Percentiles rank a stretch among this genome's conserved stretches.
Conservation (phyloP, 2,113 vertebrate species). For the Centropristis striata region DNA sequence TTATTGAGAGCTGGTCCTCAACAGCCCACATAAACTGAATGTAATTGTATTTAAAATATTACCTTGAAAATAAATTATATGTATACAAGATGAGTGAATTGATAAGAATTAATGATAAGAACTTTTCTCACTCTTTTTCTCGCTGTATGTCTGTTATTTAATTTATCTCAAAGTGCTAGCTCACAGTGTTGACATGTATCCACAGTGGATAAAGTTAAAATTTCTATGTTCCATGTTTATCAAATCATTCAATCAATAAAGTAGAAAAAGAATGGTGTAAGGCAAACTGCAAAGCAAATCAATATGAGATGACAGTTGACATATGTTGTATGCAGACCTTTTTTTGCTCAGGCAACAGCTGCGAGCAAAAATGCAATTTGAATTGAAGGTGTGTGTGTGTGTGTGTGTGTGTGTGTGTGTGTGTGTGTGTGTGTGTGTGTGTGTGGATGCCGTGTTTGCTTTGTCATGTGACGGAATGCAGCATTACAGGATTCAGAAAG, state of each 20-base stretch:
- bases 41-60: not conserved
- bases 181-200: not conserved
- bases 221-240: not conserved
- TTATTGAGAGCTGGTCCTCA: not conserved
- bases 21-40: not conserved
- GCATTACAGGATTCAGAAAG: not conserved
- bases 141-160: not conserved
- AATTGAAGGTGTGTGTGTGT: too few species aligned
- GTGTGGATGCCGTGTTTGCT: not conserved
- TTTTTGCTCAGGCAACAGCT: not conserved
- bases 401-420: too few species aligned
- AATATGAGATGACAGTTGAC: not conserved
- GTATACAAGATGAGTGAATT: not conserved
- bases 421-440: too few species aligned
- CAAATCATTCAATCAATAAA: not conserved
- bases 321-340: not conserved
- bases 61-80: not conserved
- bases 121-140: not conserved
- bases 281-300: slow-evolving; percentile 9
- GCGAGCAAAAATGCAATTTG: not conserved
- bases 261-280: not conserved
- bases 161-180: too few species aligned
- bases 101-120: not conserved
- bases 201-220: not conserved
- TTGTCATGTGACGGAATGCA: not conserved